Evolutionary conservation across 2,113 vertebrate species (phyloP).

Genomic region (Aegotheles bennettii): DNA sequence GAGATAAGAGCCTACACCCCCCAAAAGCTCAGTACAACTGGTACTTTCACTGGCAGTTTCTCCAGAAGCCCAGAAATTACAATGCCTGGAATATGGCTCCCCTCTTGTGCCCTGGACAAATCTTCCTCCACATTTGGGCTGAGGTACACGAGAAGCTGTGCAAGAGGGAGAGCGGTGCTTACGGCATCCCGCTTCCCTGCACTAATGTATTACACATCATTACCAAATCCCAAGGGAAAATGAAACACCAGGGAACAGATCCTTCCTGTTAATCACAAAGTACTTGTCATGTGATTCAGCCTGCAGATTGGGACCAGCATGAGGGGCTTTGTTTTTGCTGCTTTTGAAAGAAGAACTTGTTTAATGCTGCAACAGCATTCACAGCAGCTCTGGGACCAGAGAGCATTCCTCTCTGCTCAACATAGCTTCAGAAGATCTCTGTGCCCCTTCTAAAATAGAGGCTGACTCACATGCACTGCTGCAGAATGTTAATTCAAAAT

Average conservation of each 20-base stretch:
- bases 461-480: not conserved
- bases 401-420: not conserved
- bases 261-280: not conserved
- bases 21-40: not conserved
- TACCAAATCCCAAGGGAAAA: constrained; percentile 23
- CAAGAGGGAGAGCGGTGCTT: not conserved
- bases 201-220: not conserved
- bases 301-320: not conserved
- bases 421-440: not conserved
- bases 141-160: not conserved
- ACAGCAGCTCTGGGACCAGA: not conserved
- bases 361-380: constrained; percentile 15
- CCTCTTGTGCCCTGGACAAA: not conserved
- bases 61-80: not conserved
- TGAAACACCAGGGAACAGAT: constrained; percentile 4
- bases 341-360: constrained; percentile 46
- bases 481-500: not conserved
- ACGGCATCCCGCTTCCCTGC: not conserved
- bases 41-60: not conserved
- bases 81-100: not conserved
- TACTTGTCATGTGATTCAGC: constrained; percentile 11
- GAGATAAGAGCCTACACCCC: not conserved
- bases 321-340: not conserved
- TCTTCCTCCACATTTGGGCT: not conserved
- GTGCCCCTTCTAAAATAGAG: not conserved